These are phyloP conservation scores for Tipula helvola DNA, from an alignment of 2,888 invertebrate species.

Conservation along the genomic window DNA sequence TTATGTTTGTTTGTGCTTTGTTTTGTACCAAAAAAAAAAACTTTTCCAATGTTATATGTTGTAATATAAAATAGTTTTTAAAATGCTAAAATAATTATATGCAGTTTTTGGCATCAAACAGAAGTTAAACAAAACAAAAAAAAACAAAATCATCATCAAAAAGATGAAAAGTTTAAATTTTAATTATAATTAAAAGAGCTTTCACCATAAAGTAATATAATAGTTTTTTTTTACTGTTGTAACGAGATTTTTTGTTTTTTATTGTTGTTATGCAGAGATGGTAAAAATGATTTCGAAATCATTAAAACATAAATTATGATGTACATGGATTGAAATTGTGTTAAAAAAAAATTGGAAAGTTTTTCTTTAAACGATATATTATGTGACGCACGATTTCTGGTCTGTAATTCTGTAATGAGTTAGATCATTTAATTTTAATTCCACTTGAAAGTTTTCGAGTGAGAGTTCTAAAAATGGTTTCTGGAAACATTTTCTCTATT, in stretches of 20 bases:
- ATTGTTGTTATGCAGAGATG: neutral
- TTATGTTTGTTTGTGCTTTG: neutral
- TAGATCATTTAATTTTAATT: no score
- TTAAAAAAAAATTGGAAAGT: no score
- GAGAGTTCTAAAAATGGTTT: no score
- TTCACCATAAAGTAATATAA: neutral
- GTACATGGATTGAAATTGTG: neutral
- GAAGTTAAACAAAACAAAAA: neutral
- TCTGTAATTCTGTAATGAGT: no score
- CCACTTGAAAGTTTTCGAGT: no score
- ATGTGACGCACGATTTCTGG: no score
- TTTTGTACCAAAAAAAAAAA: neutral
- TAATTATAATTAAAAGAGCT: constrained; percentile 4
- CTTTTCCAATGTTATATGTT: neutral
- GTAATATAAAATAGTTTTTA: neutral
- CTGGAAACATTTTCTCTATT: no score
- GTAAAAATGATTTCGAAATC: neutral
- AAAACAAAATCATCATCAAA: neutral
- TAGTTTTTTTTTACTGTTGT: neutral
- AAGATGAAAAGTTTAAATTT: constrained; percentile 4
- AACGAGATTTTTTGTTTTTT: neutral
- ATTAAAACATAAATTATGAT: neutral
- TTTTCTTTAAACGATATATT: no score
- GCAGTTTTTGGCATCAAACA: constrained; percentile 4
- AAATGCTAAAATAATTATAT: neutral